These are phyloP conservation scores for Enteromius anoplus DNA, from an alignment of 2,797 vertebrate genomes.

Conservation along the genomic window DNA sequence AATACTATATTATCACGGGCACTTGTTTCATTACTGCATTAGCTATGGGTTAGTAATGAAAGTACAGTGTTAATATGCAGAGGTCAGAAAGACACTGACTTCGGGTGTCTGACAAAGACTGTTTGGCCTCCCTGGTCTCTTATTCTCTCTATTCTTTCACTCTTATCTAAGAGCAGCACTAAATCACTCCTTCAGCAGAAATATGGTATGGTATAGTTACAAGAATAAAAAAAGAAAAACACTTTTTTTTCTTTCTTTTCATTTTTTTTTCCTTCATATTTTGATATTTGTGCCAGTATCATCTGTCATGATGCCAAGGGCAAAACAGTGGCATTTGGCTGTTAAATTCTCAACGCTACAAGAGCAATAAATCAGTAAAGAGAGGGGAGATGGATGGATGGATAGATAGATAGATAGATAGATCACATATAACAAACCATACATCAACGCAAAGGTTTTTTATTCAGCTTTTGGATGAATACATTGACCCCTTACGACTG, in stretches of 20 bases:
- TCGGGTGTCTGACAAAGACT: background rate
- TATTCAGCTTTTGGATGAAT: too few species aligned
- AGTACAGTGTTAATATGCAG: background rate
- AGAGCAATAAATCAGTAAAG: background rate
- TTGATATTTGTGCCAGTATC: background rate
- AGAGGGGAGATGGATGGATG: background rate
- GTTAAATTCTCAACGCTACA: background rate
- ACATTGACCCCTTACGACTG: too few species aligned
- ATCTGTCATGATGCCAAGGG: conserved; percentile 15
- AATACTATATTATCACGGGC: conserved; percentile 9
- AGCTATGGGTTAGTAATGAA: conserved; percentile 22
- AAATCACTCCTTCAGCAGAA: background rate
- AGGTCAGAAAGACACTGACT: conserved; percentile 13
- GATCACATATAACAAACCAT: too few species aligned
- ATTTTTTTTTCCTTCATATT: background rate
- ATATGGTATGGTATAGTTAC: background rate
- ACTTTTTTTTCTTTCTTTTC: background rate
- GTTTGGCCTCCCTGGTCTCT: background rate
- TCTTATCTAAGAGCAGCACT: background rate
- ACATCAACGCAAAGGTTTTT: too few species aligned
- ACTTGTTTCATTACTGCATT: background rate
- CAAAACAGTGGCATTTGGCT: background rate
- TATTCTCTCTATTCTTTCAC: background rate
- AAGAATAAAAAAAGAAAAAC: background rate
- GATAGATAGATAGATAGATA: too few species aligned